phyloP scores from a whole-genome alignment of 2,797 vertebrate species.

The Esox masquinongy region DNA sequence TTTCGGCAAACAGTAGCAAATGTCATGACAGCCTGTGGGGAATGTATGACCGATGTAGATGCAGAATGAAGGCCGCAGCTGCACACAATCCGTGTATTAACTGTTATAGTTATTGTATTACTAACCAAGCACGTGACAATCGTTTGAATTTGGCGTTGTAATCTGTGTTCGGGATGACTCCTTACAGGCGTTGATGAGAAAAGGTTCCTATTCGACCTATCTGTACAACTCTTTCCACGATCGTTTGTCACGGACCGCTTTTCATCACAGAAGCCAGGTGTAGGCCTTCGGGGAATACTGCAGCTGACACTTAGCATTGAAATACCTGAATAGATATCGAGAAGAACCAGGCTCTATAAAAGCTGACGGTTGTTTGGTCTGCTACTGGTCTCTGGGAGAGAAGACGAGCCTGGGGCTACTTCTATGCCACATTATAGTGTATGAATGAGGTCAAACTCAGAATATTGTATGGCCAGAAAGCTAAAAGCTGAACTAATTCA shows the following conservation, averaged over 20 bases:
- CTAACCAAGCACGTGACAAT: too few species aligned
- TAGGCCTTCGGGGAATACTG: background rate
- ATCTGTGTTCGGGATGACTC: background rate
- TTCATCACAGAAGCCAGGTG: background rate
- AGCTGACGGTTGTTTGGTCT: background rate
- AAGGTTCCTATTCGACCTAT: background rate
- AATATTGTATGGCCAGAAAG: slow-evolving; percentile 1
- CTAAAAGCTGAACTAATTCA: slow-evolving; percentile 12
- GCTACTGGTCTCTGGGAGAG: background rate
- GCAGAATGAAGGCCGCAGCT: background rate
- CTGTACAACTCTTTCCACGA: background rate
- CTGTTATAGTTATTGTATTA: too few species aligned
- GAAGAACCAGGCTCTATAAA: background rate
- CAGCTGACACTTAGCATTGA: background rate
- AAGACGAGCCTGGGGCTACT: background rate
- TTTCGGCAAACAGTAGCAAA: background rate
- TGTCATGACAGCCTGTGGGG: background rate
- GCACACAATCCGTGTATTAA: too few species aligned
- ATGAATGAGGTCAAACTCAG: slow-evolving; percentile 1
- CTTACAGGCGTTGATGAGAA: background rate
- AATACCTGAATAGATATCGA: background rate
- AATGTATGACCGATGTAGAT: too few species aligned
- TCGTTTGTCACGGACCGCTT: background rate
- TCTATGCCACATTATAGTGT: background rate
- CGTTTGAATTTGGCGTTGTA: too few species aligned